Evolutionary conservation across 35 echinoderm and acorn worm species (phyloP), one percentile per base, ranked within the genome.

Genomic region (Anneissia japonica): DNA sequence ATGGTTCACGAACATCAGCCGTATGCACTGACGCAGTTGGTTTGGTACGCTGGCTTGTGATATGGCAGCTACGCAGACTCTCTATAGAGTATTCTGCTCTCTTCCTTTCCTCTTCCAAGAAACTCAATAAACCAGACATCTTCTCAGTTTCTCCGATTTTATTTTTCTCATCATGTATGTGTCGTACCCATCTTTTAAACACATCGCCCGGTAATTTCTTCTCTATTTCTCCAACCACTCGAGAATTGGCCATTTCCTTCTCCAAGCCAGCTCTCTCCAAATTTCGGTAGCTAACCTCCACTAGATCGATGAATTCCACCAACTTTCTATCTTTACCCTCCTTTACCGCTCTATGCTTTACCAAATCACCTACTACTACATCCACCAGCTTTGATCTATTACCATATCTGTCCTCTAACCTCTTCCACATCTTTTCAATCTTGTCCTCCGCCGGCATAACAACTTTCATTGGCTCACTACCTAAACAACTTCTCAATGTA

Each of bases 221-320:
- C n/a, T n/a, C n/a, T n/a, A 12, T 64, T n/a, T 64, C 12, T 64
- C 51, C n/a, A 12, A 14, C 12, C 12, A 77, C 75, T 31, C 75
- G 10, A 30, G 75, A 77, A 30, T 77, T 77, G 11, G 75, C 75
- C 75, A 77, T 77, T 30, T 77, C 75, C 7, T 32, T 32, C 34
- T 77, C 23, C 30, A 77, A 31, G 23, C 75, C 10, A 23, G 30
- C 34, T 31, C 75, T 10, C 10, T 77, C 75, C 34, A 77, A 32
- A 32, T 10, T 30, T 32, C 10, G 12, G 34, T 12, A 79, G 34
- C 3, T 79, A 21, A 21, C 30, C 77, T 79, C 77, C 37, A 79
- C 77, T 35, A 79, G 77, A 79, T 79, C 77, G 3, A 79, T 79
- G 21, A 79, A 79, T 36, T 79, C 77, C 19, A 79, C 77, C 77